A percentile compares a stretch with the other conserved stretches of the same genome.
Evolutionary conservation across 37 sponge, comb jelly and placozoan species (phyloP).

Genomic region (Ephydatia muelleri): DNA sequence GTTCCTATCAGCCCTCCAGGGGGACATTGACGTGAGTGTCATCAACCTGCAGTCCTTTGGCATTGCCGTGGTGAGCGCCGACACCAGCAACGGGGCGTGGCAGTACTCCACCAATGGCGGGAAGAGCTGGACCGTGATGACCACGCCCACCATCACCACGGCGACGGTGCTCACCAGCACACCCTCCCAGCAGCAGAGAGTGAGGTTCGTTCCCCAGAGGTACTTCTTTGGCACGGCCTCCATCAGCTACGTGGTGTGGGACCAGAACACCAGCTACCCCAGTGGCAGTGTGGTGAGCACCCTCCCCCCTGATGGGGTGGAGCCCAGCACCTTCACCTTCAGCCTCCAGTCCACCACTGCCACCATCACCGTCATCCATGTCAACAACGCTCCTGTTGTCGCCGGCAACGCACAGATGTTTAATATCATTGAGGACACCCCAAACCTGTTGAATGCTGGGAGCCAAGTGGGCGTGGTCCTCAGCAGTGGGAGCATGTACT

Average conservation of each 20-base stretch:
- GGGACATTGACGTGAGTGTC: conserved; percentile 63
- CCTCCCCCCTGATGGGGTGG: conserved; percentile 18
- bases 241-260: conserved; percentile 83
- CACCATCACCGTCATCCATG: conserved; percentile 66
- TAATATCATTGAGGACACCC: conserved; percentile 58
- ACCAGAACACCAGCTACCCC: conserved; percentile 58
- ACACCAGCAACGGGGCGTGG: conserved; percentile 75
- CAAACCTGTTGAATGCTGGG: conserved; percentile 33
- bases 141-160: conserved; percentile 19
- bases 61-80: conserved; percentile 70
- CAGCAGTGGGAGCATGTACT: not conserved
- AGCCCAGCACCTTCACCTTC: conserved; percentile 71
- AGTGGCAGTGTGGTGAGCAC: conserved; percentile 41
- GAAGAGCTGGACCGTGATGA: conserved; percentile 66
- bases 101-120: conserved; percentile 69
- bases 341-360: conserved; percentile 68
- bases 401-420: conserved; percentile 15
- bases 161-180: conserved; percentile 65
- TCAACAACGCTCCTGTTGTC: conserved; percentile 78
- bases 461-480: conserved; percentile 39
- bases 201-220: conserved; percentile 71
- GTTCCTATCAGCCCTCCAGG: conserved; percentile 42
- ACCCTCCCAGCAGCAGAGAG: conserved; percentile 42
- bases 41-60: conserved; percentile 55
- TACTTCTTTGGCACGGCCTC: conserved; percentile 74